Conservation (phyloP, 2,888 invertebrate genomes). For the Dioctria linearis region DNA sequence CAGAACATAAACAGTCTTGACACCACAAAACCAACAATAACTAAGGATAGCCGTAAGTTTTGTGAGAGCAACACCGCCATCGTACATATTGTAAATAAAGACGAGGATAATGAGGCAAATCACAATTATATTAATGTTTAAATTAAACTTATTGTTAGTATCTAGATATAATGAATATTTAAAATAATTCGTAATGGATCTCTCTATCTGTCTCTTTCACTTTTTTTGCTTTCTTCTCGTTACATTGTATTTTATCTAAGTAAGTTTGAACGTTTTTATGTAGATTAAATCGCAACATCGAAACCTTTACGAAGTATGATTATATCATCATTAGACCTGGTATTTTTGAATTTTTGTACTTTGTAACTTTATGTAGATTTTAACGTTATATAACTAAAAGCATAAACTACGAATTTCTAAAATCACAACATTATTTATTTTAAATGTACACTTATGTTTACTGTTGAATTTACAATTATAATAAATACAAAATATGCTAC, state of each 20-base stretch:
- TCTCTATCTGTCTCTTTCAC: neutral
- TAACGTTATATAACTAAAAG: constrained; percentile 4
- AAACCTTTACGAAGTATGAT: neutral
- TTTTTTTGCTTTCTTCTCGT: neutral
- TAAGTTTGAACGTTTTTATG: constrained; percentile 10
- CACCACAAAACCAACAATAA: constrained; percentile 13
- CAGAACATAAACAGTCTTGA: constrained; percentile 46
- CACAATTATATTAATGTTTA: constrained; percentile 41
- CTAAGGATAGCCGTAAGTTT: constrained; percentile 23
- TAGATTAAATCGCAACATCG: constrained; percentile 14
- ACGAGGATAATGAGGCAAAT: constrained; percentile 5
- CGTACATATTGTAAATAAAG: neutral
- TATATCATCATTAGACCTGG: neutral
- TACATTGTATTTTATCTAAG: neutral
- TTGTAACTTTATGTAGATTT: constrained; percentile 28
- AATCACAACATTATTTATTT: constrained; percentile 40
- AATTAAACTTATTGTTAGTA: neutral
- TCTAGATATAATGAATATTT: neutral
- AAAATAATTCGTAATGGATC: constrained; percentile 1
- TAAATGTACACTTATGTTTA: constrained; percentile 10
- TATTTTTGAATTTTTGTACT: constrained; percentile 42
- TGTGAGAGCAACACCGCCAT: neutral
- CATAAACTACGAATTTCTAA: constrained; percentile 3
- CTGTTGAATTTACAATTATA: constrained; percentile 19
- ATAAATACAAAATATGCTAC: constrained; percentile 18